A percentile compares a stretch with the other conserved stretches of the same genome.
phyloP scores from a whole-genome alignment of 2,113 vertebrate species.

The Psammodynastes pulverulentus region DNA sequence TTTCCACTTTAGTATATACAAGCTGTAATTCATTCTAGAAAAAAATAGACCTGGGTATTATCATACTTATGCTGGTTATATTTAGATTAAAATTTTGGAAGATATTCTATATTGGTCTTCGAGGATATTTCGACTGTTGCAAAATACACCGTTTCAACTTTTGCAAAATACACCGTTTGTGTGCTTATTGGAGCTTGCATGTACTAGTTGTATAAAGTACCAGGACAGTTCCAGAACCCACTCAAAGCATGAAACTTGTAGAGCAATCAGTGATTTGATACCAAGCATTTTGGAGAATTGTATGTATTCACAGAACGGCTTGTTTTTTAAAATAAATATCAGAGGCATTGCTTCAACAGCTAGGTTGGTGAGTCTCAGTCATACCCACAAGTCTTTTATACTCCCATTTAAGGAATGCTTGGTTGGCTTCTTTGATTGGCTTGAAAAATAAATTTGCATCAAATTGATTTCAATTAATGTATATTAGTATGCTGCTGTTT shows the following conservation, averaged over 20 bases:
- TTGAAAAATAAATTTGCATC: neutral
- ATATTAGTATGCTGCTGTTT: neutral
- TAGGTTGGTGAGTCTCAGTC: neutral
- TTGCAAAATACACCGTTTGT: neutral
- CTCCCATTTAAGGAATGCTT: neutral
- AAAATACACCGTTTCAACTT: neutral
- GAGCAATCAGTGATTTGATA: neutral
- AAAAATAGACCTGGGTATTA: neutral
- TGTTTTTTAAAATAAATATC: neutral
- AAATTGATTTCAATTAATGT: neutral
- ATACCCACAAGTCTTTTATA: neutral
- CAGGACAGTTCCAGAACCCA: neutral
- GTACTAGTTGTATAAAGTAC: neutral
- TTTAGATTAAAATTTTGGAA: neutral
- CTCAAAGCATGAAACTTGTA: neutral
- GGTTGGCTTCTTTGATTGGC: neutral
- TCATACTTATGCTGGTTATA: neutral
- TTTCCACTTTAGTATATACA: neutral
- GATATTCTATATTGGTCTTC: neutral
- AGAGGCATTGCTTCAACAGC: neutral
- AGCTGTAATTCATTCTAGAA: neutral
- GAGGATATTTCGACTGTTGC: neutral
- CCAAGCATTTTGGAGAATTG: neutral
- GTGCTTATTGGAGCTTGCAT: neutral
- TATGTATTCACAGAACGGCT: neutral